A percentile compares a stretch with the other conserved stretches of the same genome.
These are phyloP conservation scores for Leptopilina myrica DNA, from an alignment of 2,888 invertebrate species.

Conservation along the genomic window DNA sequence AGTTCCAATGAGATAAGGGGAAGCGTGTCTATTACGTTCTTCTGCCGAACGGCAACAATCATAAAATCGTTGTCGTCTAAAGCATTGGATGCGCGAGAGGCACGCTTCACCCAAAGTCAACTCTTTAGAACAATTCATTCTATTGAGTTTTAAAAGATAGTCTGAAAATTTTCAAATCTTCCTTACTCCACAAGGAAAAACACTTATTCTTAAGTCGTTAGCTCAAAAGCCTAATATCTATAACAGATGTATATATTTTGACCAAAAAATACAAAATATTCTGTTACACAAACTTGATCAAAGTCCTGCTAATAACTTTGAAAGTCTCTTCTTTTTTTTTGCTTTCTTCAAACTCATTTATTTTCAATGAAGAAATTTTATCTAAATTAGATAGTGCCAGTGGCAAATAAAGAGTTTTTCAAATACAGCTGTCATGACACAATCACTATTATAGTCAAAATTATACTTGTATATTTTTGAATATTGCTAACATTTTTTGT, in stretches of 20 bases:
- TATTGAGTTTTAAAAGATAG: conserved; percentile 10
- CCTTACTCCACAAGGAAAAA: background rate
- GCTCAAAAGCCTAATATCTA: conserved; percentile 16
- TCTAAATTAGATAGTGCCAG: too few relatives aligned
- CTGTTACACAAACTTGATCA: conserved; percentile 13
- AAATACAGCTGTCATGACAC: too few relatives aligned
- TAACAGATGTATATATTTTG: conserved; percentile 23
- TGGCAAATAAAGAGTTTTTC: too few relatives aligned
- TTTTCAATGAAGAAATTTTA: background rate
- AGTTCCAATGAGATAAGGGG: conserved; percentile 76
- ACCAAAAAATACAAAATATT: background rate
- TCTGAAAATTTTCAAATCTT: conserved; percentile 1
- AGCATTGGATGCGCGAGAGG: conserved; percentile 58
- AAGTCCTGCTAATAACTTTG: background rate
- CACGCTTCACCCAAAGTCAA: conserved; percentile 57
- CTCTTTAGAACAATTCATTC: background rate
- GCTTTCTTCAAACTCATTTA: background rate
- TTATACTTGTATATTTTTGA: too few relatives aligned
- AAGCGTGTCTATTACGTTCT: conserved; percentile 76
- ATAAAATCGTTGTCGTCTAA: conserved; percentile 74
- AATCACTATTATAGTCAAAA: too few relatives aligned
- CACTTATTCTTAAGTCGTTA: conserved; percentile 13
- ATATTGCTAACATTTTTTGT: too few relatives aligned
- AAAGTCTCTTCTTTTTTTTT: background rate
- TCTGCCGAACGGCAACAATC: conserved; percentile 75